Base-by-base conservation (phyloP, 2,888 invertebrate genomes). In the Ennomos erosarius region DNA sequence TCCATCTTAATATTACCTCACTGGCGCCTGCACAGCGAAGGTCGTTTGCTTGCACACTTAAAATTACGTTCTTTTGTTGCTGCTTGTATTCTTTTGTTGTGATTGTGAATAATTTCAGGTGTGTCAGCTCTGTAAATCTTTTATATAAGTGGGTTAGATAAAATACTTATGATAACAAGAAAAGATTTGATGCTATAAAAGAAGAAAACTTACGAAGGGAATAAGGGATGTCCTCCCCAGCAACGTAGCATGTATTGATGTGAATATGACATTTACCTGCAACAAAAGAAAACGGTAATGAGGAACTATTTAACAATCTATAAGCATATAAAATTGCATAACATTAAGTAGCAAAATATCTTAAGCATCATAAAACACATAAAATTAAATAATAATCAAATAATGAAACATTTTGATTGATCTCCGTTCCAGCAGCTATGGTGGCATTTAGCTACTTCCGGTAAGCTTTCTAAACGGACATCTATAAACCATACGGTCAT, bases 381-480 rank as follows among this genome's bases (percentile, higher is more conserved):
- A 6, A 37, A 49, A 58, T 62, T 62, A 55, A 65, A 63, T 57
- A 57, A 67, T 56, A 42, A 58, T 61, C 42, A 52, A 53, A 48
- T 40, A 47, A 50, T 65, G 57, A 67, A 67, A 64, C 47, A 70
- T 67, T 53, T 65, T 67, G 67, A 71, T 70, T 65, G 67, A 70
- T 63, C 70, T 68, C 45, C 62, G 44, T 69, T 69, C 70, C 39
- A 67, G 65, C 65, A 42, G 56, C 55, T 50, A 61, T 63, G 51
- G 64, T 55, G 59, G 59, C 60, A 64, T 68, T 66, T 64, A 61
- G 48, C 46, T 43, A 57, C 64, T 75, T 74, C 77, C 76, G 79
- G 68, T 53, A 61, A 60, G 65, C 79, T 79, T 79, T 79, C 78
- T 78, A 76, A 69, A 67, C 64, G 65, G 56, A 70, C 66, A 75